These are phyloP conservation scores for Otolemur garnettii DNA, from an alignment of 2,113 vertebrate genomes.

Conservation along the genomic window DNA sequence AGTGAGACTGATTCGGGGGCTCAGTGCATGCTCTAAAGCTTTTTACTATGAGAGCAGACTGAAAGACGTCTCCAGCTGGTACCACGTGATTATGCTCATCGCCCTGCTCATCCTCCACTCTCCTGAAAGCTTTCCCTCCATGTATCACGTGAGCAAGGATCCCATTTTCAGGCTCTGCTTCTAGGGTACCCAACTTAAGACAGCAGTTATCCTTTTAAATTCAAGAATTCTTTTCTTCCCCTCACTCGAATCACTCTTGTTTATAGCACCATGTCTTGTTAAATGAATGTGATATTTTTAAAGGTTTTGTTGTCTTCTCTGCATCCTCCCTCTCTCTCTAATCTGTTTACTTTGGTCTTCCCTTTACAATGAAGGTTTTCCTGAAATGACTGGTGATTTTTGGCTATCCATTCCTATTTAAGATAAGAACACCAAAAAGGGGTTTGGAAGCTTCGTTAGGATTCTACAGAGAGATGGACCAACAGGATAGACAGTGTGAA, in stretches of 20 bases:
- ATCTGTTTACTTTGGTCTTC: neutral
- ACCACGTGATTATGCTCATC: neutral
- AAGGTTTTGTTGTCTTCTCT: neutral
- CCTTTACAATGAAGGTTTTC: neutral
- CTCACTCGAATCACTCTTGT: neutral
- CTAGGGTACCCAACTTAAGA: neutral
- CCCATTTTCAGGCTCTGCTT: neutral
- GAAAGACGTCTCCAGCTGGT: neutral
- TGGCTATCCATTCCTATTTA: neutral
- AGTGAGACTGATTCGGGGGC: neutral
- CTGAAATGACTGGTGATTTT: neutral
- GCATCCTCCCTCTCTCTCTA: neutral
- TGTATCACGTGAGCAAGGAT: neutral
- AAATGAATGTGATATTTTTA: neutral
- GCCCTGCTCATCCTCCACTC: neutral
- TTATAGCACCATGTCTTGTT: neutral
- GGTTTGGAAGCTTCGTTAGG: neutral
- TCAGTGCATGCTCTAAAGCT: neutral
- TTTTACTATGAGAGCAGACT: neutral
- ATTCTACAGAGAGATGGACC: neutral
- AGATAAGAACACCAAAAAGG: neutral
- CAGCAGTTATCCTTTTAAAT: conserved; percentile 7
- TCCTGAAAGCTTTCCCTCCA: neutral
- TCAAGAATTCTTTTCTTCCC: neutral
- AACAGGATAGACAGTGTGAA: neutral